Evolutionary conservation across 2,888 invertebrate genomes (phyloP), one percentile per base, ranked within the genome.

Genomic region (Drosophila sordidula): DNA sequence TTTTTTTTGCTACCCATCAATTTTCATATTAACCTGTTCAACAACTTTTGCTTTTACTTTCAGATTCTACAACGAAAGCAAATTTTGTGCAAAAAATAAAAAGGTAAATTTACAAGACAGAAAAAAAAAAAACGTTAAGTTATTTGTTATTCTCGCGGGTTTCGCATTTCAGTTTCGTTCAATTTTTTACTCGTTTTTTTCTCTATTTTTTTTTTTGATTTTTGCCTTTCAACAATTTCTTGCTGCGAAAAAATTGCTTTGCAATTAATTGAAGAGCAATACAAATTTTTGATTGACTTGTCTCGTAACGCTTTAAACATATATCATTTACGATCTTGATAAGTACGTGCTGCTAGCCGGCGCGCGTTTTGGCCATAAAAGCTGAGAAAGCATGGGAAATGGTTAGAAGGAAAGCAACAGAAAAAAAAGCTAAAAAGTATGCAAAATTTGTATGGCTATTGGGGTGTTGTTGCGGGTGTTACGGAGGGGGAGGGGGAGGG

Each of bases 31-130:
- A 74, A 74, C 71, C 51, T 34, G 52, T 44, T 44, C 18, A 32
- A 69, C 42, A 51, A 54, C 58, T 74, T 59, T 46, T 71, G 59
- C 70, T 77, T 80, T 83, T 86, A 81, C 81, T 83, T 83, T 87
- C 81, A 82, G 81, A 70, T 77, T 75, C 74, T 62, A 55, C 64
- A 75, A 58, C 81, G 67, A 70, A 78, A 74, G 77, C 67, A 77
- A 76, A 68, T 46, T 66, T 46, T 67, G 56, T 65, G 69, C 67
- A 56, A 64, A 69, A 58, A 57, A 50, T 18, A 18, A 63, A 57
- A 68, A 77, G 61, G 70, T 61, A 65, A 69, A 36, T 34, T 22
- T 26, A 42, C 34, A 12, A 12, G 0, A 11, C 34, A 54, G 62
- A 47, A 16, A 16, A 47, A 34, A 34, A 22, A 29, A 34, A 25